Base-by-base conservation (phyloP, 2,113 vertebrate genomes). In the Oxygymnocypris stewartii region DNA sequence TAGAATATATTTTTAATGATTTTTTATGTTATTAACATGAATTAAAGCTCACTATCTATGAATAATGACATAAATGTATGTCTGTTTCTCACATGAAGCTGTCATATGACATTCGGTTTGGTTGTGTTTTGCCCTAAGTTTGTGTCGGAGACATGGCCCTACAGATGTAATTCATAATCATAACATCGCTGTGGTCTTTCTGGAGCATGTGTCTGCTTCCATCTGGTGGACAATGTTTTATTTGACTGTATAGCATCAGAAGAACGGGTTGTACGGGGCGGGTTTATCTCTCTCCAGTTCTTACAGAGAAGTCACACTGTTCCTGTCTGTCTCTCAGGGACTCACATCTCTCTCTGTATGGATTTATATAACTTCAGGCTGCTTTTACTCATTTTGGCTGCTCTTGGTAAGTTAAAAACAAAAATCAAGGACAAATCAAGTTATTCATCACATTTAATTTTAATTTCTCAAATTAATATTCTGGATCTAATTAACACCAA, bases 341-440 rank as follows among this genome's bases (percentile, higher is more conserved):
- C 20, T 40, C 79, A 59, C 69, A 89, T 61, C 49, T 79, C 20
- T 61, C 47, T 78, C 20, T 35, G 6, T 57, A 90, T 90, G 88
- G 84, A 89, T 84, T 82, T 86, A 20, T 82, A 37, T 49, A 49
- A 79, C 31, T 84, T 81, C 2, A 67, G 85, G 9, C 63, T 79
- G 57, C n/a, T 25, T 81, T 78, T 88, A 59, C 35, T 90, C 2
- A 16, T 89, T 78, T 73, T 87, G 37, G 51, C 79, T 63, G 49
- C 81, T 25, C 13, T 57, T 42, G 84, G 90, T 90, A 80, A 89
- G 88, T 77, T 44, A 6, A 28, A 54, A 31, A 59, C 20, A 3
- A 28, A 69, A 47, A 85, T 75, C 1, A 42, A 23, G 42, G 6
- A 18, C 4, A 54, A 6, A 85, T 84, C 3, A 28, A 20, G 35